Conservation (phyloP, 2,113 vertebrate species). For the Illadopsis cleaveri region DNA sequence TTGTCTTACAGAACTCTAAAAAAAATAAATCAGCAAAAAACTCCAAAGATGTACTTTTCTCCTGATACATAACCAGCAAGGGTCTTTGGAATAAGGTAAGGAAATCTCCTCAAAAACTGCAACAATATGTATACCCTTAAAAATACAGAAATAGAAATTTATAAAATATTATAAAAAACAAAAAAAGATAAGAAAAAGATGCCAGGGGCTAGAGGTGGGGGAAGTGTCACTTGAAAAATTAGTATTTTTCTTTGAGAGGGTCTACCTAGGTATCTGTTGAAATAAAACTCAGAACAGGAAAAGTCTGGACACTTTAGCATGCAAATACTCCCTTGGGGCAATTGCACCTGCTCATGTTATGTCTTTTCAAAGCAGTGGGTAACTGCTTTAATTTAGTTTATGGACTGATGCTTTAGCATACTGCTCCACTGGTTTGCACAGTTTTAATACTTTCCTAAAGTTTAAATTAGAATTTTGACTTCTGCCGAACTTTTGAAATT, state of each 20-base stretch:
- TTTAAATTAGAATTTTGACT: conserved; percentile 65
- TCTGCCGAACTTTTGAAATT: conserved; percentile 53
- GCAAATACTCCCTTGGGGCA: not conserved
- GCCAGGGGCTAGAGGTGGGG: accelerated
- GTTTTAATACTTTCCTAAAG: conserved; percentile 37
- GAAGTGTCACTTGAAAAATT: not conserved
- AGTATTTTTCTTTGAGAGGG: not conserved
- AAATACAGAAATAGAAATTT: not conserved
- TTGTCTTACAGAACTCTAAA: not conserved
- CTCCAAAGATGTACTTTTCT: not conserved
- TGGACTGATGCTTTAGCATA: not conserved
- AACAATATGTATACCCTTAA: not conserved
- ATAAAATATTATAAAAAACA: not conserved
- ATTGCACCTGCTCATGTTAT: not conserved
- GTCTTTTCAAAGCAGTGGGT: not conserved
- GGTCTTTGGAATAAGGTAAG: not conserved
- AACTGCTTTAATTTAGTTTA: not conserved
- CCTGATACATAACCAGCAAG: not conserved
- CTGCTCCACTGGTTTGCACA: not conserved
- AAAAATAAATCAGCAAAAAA: not conserved
- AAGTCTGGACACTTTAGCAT: not conserved
- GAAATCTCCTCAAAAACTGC: not conserved
- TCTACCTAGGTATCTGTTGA: not conserved
- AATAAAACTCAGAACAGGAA: not conserved
- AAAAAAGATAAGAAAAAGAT: not conserved